Evolutionary conservation across 2,797 vertebrate species (phyloP).

Genomic region (Taenioides sp.): DNA sequence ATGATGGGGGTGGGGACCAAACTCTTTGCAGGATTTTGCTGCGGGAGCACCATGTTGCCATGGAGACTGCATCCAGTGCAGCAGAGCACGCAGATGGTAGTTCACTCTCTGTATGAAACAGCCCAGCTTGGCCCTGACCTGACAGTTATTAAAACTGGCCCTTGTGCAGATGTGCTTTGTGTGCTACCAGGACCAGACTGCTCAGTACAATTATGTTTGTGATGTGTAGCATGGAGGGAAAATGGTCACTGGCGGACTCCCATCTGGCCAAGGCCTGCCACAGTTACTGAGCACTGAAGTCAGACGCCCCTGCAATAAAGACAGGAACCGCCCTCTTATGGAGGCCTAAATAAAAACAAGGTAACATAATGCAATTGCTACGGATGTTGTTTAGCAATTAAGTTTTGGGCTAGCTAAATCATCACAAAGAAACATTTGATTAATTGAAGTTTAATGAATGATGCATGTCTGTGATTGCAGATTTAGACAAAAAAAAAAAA

Average conservation of each 20-base stretch:
- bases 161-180: slow-evolving; percentile 22
- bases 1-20: slow-evolving; percentile 53
- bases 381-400: no score
- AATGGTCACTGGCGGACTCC: neutral
- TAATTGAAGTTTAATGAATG: neutral
- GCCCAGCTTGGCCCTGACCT: slow-evolving; percentile 47
- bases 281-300: neutral
- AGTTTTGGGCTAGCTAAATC: neutral
- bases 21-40: slow-evolving; percentile 66
- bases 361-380: no score
- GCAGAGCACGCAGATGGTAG: slow-evolving; percentile 68
- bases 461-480: neutral
- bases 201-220: slow-evolving; percentile 25
- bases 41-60: slow-evolving; percentile 75
- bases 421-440: neutral
- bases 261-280: neutral
- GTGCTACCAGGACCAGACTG: slow-evolving; percentile 17
- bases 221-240: neutral
- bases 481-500: neutral
- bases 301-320: neutral
- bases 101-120: slow-evolving; percentile 32
- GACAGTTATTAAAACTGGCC: slow-evolving; percentile 41
- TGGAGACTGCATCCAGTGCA: slow-evolving; percentile 77
- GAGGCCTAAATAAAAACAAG: no score
- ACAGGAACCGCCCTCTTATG: neutral